Evolutionary conservation across 1,140 invertebrate species (phyloP), one percentile per base, ranked within the genome.

Genomic region (Drosophila mauritiana): DNA sequence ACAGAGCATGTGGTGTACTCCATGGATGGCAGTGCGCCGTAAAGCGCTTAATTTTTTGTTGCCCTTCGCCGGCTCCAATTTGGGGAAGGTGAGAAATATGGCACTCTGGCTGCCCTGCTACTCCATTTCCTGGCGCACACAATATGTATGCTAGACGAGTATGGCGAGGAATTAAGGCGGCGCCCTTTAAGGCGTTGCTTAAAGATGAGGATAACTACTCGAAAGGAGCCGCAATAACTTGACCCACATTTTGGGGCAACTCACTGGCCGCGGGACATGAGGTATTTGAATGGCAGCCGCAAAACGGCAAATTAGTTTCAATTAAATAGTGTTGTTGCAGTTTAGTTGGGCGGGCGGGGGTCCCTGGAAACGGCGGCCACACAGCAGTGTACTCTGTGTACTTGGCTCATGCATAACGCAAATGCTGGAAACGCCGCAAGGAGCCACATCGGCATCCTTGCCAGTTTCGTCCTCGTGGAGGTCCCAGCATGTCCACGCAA

Each of bases 231-330:
- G 4, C 12, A 43, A 20, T 27, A 34, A 68, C 36, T 49, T 68
- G 52, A 68, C 63, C 43, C 73, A 76, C 17, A 52, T 68, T 43
- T 34, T 12, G 54, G 58, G 37, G 25, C 58, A 62, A 43, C 45
- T 37, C n/a, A 27, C 27, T 54, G 52, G 34, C 20, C 27, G 34
- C 31, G 25, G 36, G 4, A 45, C 73, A 65, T 84, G 78, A 89
- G 74, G 76, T 72, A 80, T 83, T 80, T 80, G 70, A 74, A 74
- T 80, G 77, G 49, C 40, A 51, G 45, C 75, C 83, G 65, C 79
- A 88, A 88, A 88, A 88, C 70, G 79, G 84, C 73, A 86, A 90
- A 90, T 90, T 90, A 90, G 86, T 90, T 90, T 90, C 86, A 90
- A 90, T 90, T 90, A 90, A 82, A 90, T 90, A 82, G 85, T 85